These are phyloP conservation scores for Sturmia bella DNA, from an alignment of 2,888 invertebrate genomes.

Conservation along the genomic window DNA sequence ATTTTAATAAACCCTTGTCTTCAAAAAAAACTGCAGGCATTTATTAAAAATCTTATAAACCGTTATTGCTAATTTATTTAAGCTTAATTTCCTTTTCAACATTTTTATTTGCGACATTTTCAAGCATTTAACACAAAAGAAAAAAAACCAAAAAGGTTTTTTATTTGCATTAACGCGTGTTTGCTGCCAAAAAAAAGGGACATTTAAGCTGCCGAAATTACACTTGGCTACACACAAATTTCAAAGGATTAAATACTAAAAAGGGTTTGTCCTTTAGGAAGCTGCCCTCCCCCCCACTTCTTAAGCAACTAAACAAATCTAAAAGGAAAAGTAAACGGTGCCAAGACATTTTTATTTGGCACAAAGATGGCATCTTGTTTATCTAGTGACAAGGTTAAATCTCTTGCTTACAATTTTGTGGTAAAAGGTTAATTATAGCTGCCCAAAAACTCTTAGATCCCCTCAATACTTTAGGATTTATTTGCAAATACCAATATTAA, in stretches of 20 bases:
- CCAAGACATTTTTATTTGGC: slow-evolving; percentile 51
- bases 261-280: slow-evolving; percentile 48
- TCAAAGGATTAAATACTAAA: slow-evolving; percentile 59
- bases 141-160: slow-evolving; percentile 7
- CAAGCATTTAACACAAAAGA: slow-evolving; percentile 4
- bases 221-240: slow-evolving; percentile 64
- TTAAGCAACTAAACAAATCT: slow-evolving; percentile 20
- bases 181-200: background rate
- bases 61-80: slow-evolving; percentile 64
- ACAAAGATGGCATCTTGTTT: slow-evolving; percentile 58
- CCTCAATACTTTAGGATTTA: slow-evolving; percentile 59
- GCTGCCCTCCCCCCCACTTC: background rate
- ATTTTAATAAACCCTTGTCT: slow-evolving; percentile 52
- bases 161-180: slow-evolving; percentile 10
- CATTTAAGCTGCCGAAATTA: slow-evolving; percentile 62
- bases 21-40: slow-evolving; percentile 52
- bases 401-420: slow-evolving; percentile 62
- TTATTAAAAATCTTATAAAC: slow-evolving; percentile 66
- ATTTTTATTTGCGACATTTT: background rate
- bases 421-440: slow-evolving; percentile 68
- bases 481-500: slow-evolving; percentile 20
- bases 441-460: slow-evolving; percentile 47
- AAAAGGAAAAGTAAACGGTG: slow-evolving; percentile 43
- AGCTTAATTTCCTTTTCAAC: slow-evolving; percentile 31
- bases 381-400: slow-evolving; percentile 65